Evolutionary conservation across 1,140 invertebrate genomes (phyloP).

Genomic region (Drosophila grimshawi): DNA sequence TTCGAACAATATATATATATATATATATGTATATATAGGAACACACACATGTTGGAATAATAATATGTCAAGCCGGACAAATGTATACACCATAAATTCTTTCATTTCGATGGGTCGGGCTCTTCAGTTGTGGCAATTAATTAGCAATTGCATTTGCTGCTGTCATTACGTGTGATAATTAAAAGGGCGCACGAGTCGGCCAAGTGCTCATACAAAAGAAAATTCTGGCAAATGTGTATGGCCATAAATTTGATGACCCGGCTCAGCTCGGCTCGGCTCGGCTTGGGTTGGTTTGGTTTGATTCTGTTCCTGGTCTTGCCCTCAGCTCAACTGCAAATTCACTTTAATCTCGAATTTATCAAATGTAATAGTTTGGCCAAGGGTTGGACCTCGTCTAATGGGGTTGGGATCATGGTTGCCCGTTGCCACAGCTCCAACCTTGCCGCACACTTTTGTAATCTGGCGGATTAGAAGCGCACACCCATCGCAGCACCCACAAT

Average conservation of each 20-base stretch:
- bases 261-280: constrained; percentile 1
- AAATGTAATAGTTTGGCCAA: constrained; percentile 73
- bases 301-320: constrained; percentile 10
- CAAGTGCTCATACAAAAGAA: constrained; percentile 51
- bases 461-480: constrained; percentile 61
- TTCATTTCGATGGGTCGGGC: constrained; percentile 12
- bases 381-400: constrained; percentile 28
- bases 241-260: constrained; percentile 77
- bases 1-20: constrained; percentile 9
- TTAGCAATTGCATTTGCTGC: constrained; percentile 80
- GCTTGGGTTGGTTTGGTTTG: background rate
- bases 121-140: constrained; percentile 64
- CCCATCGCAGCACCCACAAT: constrained; percentile 16
- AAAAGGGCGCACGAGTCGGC: constrained; percentile 62
- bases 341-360: constrained; percentile 84
- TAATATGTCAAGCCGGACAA: constrained; percentile 69
- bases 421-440: constrained; percentile 29
- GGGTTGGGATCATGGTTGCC: constrained; percentile 43
- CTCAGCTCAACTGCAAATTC: constrained; percentile 74
- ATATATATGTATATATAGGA: no score
- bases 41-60: constrained; percentile 77
- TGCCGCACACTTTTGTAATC: constrained; percentile 70
- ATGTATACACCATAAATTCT: constrained; percentile 70
- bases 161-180: constrained; percentile 83
- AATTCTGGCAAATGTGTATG: constrained; percentile 72